Evolutionary conservation across 1,140 invertebrate species (phyloP), one percentile per base, ranked within the genome.

Genomic region (Meloidogyne hapla): DNA sequence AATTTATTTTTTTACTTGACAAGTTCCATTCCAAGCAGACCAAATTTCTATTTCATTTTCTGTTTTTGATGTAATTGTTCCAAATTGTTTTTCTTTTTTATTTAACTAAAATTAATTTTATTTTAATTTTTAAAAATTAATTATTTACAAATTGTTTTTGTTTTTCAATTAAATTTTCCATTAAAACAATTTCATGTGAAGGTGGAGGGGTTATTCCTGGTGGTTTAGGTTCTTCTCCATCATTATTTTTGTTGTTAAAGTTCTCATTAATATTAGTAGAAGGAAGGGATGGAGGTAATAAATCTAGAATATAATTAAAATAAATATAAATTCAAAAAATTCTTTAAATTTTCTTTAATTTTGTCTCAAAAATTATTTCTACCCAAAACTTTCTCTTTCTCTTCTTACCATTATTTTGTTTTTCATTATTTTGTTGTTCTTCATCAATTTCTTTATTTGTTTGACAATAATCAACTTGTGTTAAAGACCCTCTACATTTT

Each of bases 401-500:
- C n/a, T n/a, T n/a, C n/a, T 61, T n/a, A 61, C 25, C n/a, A 65
- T 61, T 33, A 62, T 13, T 42, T 21, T 73, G 48, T 23, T 42
- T 21, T 38, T 64, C 25, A 21, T 56, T 38, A 26, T 38, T 28
- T 42, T 15, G 28, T 6, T 56, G 18, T 21, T 81, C 63, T 21
- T 78, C 71, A 21, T 81, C 74, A 48, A 65, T n/a, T 15, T 71
- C 61, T 33, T 38, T 38, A 38, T 84, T 82, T 9, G 70, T 61
- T 3, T 78, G 82, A 67, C 84, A 83, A 69, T 82, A 85, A 40
- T 83, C 81, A 38, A 87, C 75, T 73, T 85, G 85, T 86, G 87
- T 85, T 18, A 85, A 75, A 40, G 84, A 77, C 25, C 84, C 84
- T 33, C 77, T 77, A 71, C 84, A 86, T 26, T 62, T 56, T 25